Conservation (phyloP, 2,113 vertebrate species). For the Todiramphus saurophagus region DNA sequence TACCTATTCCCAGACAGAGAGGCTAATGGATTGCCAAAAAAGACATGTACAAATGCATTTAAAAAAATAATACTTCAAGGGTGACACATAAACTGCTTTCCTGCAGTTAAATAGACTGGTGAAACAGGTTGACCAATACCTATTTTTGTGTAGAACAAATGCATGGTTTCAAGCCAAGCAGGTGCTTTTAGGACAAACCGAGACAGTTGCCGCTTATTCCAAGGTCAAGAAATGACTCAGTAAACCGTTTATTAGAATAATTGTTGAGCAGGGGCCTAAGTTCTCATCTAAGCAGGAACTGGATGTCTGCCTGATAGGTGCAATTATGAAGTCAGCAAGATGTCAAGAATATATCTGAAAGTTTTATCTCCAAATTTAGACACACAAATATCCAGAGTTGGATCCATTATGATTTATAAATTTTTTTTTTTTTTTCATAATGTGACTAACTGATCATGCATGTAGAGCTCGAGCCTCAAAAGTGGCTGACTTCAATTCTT, state of each 20-base stretch:
- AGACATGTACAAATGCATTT: neutral
- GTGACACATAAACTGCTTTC: neutral
- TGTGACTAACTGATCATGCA: neutral
- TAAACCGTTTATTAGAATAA: neutral
- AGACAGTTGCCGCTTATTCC: neutral
- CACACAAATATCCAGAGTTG: neutral
- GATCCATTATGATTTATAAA: neutral
- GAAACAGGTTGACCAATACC: neutral
- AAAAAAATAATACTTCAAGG: neutral
- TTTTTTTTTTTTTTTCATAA: neutral
- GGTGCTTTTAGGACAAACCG: neutral
- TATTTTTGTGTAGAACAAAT: constrained; percentile 15
- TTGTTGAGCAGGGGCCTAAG: neutral
- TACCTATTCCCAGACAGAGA: neutral
- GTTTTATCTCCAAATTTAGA: neutral
- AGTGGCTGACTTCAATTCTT: neutral
- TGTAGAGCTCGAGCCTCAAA: neutral
- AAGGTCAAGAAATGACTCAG: neutral
- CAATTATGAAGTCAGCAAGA: neutral
- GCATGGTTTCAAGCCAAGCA: neutral
- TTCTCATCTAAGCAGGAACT: neutral
- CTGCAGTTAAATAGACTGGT: neutral
- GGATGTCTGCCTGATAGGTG: neutral
- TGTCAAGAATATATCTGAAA: neutral
- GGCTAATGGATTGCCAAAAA: neutral